phyloP scores from a whole-genome alignment of 2,113 vertebrate genomes.

The Pogona vitticeps region DNA sequence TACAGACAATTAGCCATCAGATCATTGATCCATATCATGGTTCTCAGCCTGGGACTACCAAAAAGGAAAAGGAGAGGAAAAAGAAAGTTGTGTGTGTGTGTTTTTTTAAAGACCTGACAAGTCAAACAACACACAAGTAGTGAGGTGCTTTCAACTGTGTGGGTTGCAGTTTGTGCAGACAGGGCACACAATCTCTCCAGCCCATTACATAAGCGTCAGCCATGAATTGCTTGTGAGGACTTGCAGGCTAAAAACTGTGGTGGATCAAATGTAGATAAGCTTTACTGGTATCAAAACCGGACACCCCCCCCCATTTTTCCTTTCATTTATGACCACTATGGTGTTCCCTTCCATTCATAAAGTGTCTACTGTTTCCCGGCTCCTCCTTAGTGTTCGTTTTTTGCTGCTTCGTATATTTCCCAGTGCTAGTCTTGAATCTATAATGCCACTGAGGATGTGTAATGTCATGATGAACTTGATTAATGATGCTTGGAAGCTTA shows the following conservation, averaged over 20 bases:
- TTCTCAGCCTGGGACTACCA: background rate
- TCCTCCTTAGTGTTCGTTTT: background rate
- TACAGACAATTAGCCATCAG: background rate
- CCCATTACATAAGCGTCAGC: background rate
- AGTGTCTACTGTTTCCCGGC: background rate
- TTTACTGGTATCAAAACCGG: background rate
- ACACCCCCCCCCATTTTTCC: background rate
- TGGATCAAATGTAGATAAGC: background rate
- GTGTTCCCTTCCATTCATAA: background rate
- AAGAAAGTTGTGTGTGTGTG: background rate
- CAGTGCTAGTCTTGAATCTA: background rate
- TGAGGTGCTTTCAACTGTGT: no score
- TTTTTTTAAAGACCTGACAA: background rate
- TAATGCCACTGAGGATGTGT: background rate
- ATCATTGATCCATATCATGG: background rate
- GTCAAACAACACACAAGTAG: background rate
- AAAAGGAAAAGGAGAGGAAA: no score
- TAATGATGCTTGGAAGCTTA: slow-evolving; percentile 1
- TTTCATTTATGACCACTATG: background rate
- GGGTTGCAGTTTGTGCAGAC: background rate
- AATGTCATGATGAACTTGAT: background rate
- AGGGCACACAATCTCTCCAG: background rate
- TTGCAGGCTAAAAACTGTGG: background rate
- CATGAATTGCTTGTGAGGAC: background rate
- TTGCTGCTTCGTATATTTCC: background rate